phyloP scores from a whole-genome alignment of 1,140 invertebrate genomes.

The Atta texana region DNA sequence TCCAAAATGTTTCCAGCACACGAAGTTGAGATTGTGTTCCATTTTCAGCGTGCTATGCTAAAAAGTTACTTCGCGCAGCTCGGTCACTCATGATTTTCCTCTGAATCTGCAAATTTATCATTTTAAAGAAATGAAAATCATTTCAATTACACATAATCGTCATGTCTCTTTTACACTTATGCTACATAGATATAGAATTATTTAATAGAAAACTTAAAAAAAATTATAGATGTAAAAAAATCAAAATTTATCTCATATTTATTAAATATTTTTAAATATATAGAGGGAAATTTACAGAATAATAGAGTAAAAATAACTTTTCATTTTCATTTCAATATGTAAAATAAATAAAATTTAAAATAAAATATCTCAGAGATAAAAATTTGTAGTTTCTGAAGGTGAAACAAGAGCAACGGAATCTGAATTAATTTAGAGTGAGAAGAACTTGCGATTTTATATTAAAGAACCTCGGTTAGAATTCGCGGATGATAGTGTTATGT shows the following conservation, averaged over 20 bases:
- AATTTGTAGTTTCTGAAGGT: neutral
- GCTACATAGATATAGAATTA: too few species aligned
- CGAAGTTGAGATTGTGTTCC: conserved; percentile 30
- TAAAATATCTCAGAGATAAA: neutral
- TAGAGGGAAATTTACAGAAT: neutral
- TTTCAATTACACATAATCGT: neutral
- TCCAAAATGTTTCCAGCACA: conserved; percentile 29
- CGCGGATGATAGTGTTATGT: neutral
- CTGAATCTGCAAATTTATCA: neutral
- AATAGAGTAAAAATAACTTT: neutral
- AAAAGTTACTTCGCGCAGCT: conserved; percentile 24
- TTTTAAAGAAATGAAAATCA: neutral
- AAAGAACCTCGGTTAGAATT: neutral
- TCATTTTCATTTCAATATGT: neutral
- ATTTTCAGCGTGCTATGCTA: conserved; percentile 52
- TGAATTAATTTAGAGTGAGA: neutral
- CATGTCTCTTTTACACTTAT: neutral
- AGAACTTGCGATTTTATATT: neutral
- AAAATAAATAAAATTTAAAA: neutral
- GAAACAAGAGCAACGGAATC: neutral
- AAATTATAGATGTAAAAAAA: too few species aligned
- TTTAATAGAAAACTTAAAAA: too few species aligned
- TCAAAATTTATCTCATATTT: too few species aligned
- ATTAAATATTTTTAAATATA: too few species aligned
- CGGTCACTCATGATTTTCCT: conserved; percentile 7